Percentiles rank a stretch among this genome's conserved stretches.
phyloP scores from a whole-genome alignment of 2,888 invertebrate species.

The Melieria crassipennis region DNA sequence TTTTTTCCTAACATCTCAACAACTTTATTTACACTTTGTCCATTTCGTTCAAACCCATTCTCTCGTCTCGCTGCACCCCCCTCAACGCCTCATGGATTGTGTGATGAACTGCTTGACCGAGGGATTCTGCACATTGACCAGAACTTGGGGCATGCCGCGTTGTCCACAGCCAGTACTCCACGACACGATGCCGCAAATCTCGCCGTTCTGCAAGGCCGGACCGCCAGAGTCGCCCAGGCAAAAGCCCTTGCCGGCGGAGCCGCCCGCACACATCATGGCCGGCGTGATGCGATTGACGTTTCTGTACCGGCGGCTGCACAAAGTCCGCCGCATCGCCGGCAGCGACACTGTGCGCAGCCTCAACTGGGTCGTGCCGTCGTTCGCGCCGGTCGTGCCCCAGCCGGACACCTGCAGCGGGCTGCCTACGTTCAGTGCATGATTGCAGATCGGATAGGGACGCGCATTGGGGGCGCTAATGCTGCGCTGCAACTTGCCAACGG shows the following conservation, averaged over 20 bases:
- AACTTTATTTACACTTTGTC: too few relatives aligned
- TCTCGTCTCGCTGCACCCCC: too few relatives aligned
- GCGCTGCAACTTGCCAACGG: neutral
- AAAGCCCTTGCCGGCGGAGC: neutral
- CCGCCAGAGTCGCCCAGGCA: conserved; percentile 9
- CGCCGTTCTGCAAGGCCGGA: neutral
- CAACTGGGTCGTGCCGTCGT: neutral
- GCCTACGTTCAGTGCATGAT: neutral
- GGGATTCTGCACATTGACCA: neutral
- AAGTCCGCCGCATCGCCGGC: neutral
- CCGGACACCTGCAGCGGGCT: conserved; percentile 1
- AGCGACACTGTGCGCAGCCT: neutral
- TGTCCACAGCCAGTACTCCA: neutral
- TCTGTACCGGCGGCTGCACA: neutral
- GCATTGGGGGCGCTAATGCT: neutral
- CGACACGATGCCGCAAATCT: neutral
- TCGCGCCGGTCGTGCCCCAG: neutral
- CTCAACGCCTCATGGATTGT: too few relatives aligned
- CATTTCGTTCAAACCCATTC: too few relatives aligned
- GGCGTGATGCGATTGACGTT: neutral
- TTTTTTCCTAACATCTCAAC: too few relatives aligned
- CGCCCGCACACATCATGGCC: neutral
- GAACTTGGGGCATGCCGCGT: neutral
- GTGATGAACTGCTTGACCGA: neutral
- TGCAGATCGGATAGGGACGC: neutral